Conservation (phyloP, 2,888 invertebrate genomes). For the Drosophila macrospina region DNA sequence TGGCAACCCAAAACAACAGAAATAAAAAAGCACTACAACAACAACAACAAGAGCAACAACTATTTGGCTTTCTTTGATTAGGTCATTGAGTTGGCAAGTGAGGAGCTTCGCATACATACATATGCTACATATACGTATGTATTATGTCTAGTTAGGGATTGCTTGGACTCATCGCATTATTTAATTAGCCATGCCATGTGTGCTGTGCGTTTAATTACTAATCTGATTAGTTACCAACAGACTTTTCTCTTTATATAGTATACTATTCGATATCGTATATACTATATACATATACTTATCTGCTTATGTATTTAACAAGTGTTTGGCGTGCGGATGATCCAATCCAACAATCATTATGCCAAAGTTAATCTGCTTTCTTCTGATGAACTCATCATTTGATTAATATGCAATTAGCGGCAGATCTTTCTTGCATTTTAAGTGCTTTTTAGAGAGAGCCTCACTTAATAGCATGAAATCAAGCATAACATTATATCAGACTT, state of each 20-base stretch:
- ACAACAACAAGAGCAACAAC: constrained; percentile 3
- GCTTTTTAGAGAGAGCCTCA: neutral
- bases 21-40: neutral
- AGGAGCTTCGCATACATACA: constrained; percentile 4
- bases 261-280: too few species aligned
- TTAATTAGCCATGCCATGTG: constrained; percentile 45
- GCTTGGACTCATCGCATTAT: constrained; percentile 3
- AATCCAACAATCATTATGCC: constrained; percentile 25
- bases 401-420: neutral
- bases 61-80: constrained; percentile 39
- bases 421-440: neutral
- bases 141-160: constrained; percentile 14
- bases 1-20: constrained; percentile 35
- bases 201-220: constrained; percentile 37
- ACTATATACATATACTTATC: neutral
- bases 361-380: constrained; percentile 13
- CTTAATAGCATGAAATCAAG: neutral
- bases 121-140: neutral
- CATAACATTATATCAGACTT: neutral
- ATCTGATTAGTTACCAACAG: constrained; percentile 37
- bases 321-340: constrained; percentile 22
- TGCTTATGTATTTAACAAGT: constrained; percentile 24
- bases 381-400: constrained; percentile 11
- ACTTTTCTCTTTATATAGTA: constrained; percentile 2
- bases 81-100: constrained; percentile 46